These are phyloP conservation scores for Corvus hawaiiensis DNA, from an alignment of 2,113 vertebrate species.

Conservation along the genomic window DNA sequence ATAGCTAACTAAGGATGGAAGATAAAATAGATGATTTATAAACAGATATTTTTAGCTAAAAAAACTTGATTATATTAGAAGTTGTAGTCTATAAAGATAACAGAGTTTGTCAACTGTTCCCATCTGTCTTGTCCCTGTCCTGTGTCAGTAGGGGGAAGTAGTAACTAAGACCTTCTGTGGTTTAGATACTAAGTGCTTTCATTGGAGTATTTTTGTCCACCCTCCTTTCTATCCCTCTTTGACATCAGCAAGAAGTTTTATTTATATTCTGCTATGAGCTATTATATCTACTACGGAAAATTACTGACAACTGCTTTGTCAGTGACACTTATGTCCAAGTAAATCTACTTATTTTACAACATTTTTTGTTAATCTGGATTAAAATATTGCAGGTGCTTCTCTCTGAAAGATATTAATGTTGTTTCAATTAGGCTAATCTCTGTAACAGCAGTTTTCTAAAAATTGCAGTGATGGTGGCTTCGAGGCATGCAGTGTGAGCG, in stretches of 20 bases:
- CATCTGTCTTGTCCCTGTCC: constrained; percentile 19
- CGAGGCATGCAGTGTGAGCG: background rate
- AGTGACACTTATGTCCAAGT: background rate
- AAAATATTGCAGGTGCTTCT: constrained; percentile 14
- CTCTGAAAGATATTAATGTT: background rate
- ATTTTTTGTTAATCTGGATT: background rate
- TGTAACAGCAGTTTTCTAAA: constrained; percentile 40
- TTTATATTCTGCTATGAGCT: constrained; percentile 25
- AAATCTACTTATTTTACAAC: constrained; percentile 6
- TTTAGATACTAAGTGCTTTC: constrained; percentile 20
- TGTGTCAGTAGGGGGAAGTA: constrained; percentile 65
- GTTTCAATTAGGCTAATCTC: background rate
- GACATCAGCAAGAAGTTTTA: constrained; percentile 47
- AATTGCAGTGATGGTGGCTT: constrained; percentile 18
- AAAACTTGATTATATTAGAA: background rate
- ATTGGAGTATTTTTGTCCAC: constrained; percentile 34
- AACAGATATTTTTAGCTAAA: background rate
- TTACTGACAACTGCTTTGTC: constrained; percentile 18
- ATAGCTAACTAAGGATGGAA: background rate
- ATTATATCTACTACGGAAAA: background rate
- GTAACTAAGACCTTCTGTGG: constrained; percentile 50
- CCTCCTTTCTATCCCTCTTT: constrained; percentile 33
- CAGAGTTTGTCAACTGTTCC: constrained; percentile 15
- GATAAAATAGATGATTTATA: background rate
- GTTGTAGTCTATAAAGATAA: background rate